Conservation (phyloP, 2,797 vertebrate species). For the Chelon labrosus region DNA sequence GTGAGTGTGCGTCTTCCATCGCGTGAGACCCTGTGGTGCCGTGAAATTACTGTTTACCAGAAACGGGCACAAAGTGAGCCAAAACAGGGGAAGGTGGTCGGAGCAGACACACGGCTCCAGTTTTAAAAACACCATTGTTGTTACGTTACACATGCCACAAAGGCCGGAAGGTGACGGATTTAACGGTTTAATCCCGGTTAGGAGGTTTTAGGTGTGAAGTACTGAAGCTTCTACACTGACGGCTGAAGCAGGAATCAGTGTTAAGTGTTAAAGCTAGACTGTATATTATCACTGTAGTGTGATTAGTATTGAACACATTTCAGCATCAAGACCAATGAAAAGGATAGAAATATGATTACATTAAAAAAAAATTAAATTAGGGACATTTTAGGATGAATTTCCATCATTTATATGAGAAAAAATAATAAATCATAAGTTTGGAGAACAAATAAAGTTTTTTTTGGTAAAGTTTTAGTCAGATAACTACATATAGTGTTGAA, state of each 20-base stretch:
- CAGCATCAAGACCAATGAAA: not conserved
- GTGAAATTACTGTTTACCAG: slow-evolving; percentile 36
- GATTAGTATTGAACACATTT: no score
- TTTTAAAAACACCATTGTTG: slow-evolving; percentile 65
- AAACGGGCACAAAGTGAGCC: slow-evolving; percentile 31
- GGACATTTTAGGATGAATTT: no score
- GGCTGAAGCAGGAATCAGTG: not conserved
- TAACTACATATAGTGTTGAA: no score
- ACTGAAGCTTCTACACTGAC: not conserved
- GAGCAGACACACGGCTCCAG: not conserved
- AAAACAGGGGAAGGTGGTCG: slow-evolving; percentile 35
- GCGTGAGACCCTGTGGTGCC: slow-evolving; percentile 10
- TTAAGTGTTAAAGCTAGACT: not conserved
- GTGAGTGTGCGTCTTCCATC: slow-evolving; percentile 89
- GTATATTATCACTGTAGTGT: not conserved
- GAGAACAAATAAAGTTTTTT: no score
- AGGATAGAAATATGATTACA: no score
- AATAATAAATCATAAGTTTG: no score
- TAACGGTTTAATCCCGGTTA: slow-evolving; percentile 11
- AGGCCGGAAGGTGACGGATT: slow-evolving; percentile 33
- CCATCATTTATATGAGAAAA: no score
- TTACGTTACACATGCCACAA: slow-evolving; percentile 32
- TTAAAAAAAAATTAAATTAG: no score
- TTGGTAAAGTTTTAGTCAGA: no score
- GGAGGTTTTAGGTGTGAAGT: slow-evolving; percentile 9